Percentiles rank a stretch among this genome's conserved stretches.
phyloP scores from a whole-genome alignment of 1,140 invertebrate species.

The Drosophila melanogaster region Release_6_plus_ISO1_MT NT_037436.4:2322001-2322500 shows the following conservation, averaged over 20 bases:
- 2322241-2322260: constrained; percentile 69
- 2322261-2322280: constrained; percentile 13
- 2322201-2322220: constrained; percentile 62
- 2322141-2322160: constrained; percentile 4
- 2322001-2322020: neutral
- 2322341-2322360: constrained; percentile 70
- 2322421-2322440: constrained; percentile 66
- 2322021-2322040: neutral
- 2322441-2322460: constrained; percentile 46
- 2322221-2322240: constrained; percentile 60
- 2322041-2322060: neutral
- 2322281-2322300: constrained; percentile 12
- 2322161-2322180: constrained; percentile 39
- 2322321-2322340: constrained; percentile 71
- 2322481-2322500: constrained; percentile 56
- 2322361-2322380: constrained; percentile 5
- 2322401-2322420: constrained; percentile 14
- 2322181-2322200: constrained; percentile 14
- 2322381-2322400: constrained; percentile 5
- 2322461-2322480: constrained; percentile 45
- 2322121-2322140: constrained; percentile 11
- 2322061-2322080: too few relatives aligned
- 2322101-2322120: neutral
- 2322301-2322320: constrained; percentile 20
- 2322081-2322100: neutral